phyloP scores from a whole-genome alignment of 2,113 vertebrate genomes.

The Pseudopipra pipra region DNA sequence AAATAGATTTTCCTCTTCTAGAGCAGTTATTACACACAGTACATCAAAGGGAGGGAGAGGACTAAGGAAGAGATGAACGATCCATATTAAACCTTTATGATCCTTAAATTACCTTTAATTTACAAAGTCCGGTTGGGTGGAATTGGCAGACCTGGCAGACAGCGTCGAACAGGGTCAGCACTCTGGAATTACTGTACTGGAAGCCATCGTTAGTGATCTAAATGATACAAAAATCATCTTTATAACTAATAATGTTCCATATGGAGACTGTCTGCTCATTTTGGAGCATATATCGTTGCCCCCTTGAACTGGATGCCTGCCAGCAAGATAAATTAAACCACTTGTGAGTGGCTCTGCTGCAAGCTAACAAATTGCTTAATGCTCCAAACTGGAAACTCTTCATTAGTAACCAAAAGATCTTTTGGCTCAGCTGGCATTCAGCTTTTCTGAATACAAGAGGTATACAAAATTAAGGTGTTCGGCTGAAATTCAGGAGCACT shows the following conservation, averaged over 20 bases:
- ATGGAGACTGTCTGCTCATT: constrained; percentile 52
- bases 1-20: constrained; percentile 38
- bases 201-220: constrained; percentile 81
- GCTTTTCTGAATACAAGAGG: not conserved
- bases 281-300: not conserved
- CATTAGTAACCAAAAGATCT: constrained; percentile 58
- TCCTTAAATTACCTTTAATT: constrained; percentile 85
- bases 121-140: constrained; percentile 74
- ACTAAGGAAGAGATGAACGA: constrained; percentile 44
- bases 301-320: constrained; percentile 16
- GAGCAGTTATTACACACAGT: not conserved
- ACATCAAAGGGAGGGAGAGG: not conserved
- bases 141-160: constrained; percentile 78
- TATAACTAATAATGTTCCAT: constrained; percentile 45
- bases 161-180: constrained; percentile 78
- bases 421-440: constrained; percentile 22
- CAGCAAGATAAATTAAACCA: constrained; percentile 54
- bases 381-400: constrained; percentile 39
- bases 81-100: constrained; percentile 42
- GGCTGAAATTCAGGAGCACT: not conserved
- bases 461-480: not conserved
- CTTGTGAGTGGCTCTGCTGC: constrained; percentile 17
- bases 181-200: constrained; percentile 75
- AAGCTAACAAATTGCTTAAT: constrained; percentile 53
- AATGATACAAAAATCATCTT: constrained; percentile 49